Evolutionary conservation across 2,888 invertebrate species (phyloP).

Genomic region (Plebejus melissa): DNA sequence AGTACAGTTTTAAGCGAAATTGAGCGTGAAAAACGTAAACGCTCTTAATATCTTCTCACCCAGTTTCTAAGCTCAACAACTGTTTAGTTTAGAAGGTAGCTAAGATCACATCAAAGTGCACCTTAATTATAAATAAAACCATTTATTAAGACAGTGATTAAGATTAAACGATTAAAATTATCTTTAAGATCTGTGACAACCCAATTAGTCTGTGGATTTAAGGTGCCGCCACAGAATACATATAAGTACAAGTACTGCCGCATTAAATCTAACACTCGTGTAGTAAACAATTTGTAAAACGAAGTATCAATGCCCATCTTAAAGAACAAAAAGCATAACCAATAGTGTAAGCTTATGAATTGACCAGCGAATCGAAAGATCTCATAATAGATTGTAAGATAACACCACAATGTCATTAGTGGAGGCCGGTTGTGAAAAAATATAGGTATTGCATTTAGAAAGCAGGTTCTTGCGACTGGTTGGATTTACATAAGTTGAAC

Average conservation of each 20-base stretch:
- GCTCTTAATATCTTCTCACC: not conserved
- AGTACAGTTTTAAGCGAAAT: too few species aligned
- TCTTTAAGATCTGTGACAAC: not conserved
- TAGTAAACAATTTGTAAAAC: not conserved
- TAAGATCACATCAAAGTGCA: not conserved
- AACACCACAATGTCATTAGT: conserved; percentile 14
- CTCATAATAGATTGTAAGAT: conserved; percentile 19
- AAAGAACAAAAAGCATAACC: not conserved
- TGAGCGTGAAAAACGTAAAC: too few species aligned
- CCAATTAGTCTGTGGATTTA: not conserved
- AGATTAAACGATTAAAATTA: not conserved
- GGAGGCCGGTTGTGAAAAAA: conserved; percentile 16
- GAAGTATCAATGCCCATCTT: not conserved
- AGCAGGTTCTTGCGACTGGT: conserved; percentile 38
- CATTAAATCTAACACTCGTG: not conserved
- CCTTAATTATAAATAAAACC: not conserved
- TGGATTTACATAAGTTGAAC: conserved; percentile 35
- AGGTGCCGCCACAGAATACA: too few species aligned
- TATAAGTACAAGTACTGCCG: too few species aligned
- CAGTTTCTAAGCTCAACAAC: not conserved
- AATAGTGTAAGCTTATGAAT: not conserved
- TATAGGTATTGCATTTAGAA: conserved; percentile 28
- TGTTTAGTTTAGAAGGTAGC: not conserved
- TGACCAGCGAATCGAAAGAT: conserved; percentile 5
- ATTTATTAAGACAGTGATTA: not conserved